A percentile compares a stretch with the other conserved stretches of the same genome.
Conservation (phyloP, 2,888 invertebrate species). For the Lordiphosa fenestrarum region DNA sequence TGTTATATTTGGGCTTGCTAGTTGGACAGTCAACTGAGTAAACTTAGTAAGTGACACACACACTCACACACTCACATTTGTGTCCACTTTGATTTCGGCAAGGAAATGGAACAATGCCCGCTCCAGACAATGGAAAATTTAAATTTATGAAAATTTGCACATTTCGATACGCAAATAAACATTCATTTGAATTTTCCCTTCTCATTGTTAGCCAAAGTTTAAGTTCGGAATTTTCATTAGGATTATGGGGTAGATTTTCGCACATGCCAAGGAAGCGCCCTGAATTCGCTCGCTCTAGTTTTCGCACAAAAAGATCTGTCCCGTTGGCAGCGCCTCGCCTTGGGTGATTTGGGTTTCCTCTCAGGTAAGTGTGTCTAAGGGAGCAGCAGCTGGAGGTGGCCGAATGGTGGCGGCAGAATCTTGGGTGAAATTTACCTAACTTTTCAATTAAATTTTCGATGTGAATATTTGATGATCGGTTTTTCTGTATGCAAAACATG, state of each 20-base stretch:
- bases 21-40: constrained; percentile 21
- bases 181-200: constrained; percentile 44
- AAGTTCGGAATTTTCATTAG: constrained; percentile 42
- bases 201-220: constrained; percentile 37
- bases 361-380: constrained; percentile 21
- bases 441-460: constrained; percentile 26
- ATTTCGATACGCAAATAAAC: constrained; percentile 70
- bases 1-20: constrained; percentile 21
- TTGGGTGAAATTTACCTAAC: constrained; percentile 27
- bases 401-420: constrained; percentile 17
- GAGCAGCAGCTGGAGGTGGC: constrained; percentile 30
- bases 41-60: constrained; percentile 1
- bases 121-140: constrained; percentile 21
- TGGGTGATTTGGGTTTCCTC: constrained; percentile 34
- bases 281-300: constrained; percentile 46
- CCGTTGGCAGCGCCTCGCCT: constrained; percentile 17
- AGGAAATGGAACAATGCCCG: not conserved
- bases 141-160: constrained; percentile 32
- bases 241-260: constrained; percentile 70
- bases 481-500: constrained; percentile 66
- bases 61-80: too few species aligned
- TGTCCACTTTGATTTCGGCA: not conserved
- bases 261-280: constrained; percentile 44
- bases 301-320: constrained; percentile 38
- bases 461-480: constrained; percentile 64